Evolutionary conservation across 64 coral and sea anemone genomes (phyloP).

Genomic region (Exaiptasia diaphana): DNA sequence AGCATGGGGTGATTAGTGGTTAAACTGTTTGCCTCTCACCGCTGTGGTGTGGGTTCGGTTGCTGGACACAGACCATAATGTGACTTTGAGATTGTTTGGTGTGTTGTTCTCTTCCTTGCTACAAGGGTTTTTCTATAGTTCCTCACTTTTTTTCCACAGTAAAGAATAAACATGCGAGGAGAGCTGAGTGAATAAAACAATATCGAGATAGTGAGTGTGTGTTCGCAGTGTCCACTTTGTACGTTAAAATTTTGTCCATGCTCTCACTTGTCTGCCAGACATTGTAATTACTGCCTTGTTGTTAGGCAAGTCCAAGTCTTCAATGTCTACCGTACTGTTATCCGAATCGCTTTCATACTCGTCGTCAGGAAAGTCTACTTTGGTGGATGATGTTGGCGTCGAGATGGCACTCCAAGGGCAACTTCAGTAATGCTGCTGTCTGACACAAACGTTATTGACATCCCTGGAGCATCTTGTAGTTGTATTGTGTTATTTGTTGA

Average conservation of each 20-base stretch:
- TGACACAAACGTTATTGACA: background rate
- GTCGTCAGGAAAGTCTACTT: constrained; percentile 25
- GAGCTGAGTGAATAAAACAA: too few relatives aligned
- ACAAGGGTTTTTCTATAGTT: too few relatives aligned
- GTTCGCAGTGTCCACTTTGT: too few relatives aligned
- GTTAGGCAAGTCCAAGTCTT: constrained; percentile 26
- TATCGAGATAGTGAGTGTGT: too few relatives aligned
- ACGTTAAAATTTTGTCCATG: constrained; percentile 62
- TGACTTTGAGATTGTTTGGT: too few relatives aligned
- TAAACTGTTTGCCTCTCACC: too few relatives aligned
- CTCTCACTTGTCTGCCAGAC: constrained; percentile 63
- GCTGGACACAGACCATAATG: too few relatives aligned
- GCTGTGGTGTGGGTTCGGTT: too few relatives aligned
- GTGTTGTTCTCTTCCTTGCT: too few relatives aligned
- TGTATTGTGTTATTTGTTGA: constrained; percentile 2
- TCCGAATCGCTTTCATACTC: constrained; percentile 55
- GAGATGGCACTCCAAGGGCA: constrained; percentile 19
- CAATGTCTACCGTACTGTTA: constrained; percentile 24
- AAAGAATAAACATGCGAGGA: too few relatives aligned
- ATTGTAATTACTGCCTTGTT: constrained; percentile 56
- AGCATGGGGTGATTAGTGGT: too few relatives aligned
- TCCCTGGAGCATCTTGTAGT: background rate
- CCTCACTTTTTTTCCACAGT: too few relatives aligned
- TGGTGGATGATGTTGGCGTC: constrained; percentile 13
- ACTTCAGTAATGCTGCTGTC: constrained; percentile 13